Evolutionary conservation across 35 echinoderm and acorn worm species (phyloP).

Genomic region (Strongylocentrotus purpuratus): DNA sequence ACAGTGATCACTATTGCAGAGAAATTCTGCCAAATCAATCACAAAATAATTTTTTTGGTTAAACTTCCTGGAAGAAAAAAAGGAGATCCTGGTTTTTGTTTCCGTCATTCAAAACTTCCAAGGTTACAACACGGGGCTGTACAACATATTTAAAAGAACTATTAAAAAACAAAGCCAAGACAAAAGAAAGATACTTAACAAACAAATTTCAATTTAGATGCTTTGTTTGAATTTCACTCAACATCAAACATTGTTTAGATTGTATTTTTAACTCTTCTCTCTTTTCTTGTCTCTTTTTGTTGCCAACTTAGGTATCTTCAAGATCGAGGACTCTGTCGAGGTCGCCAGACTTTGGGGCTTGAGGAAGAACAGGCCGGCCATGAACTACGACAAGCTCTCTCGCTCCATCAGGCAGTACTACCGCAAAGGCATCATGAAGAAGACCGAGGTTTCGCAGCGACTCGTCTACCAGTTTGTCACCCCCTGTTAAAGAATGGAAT

Average conservation of each 20-base stretch:
- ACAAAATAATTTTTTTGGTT: not conserved
- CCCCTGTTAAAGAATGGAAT: slow-evolving; percentile 64
- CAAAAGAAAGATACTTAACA: too few species aligned
- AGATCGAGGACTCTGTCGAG: slow-evolving; percentile 98
- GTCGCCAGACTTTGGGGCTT: slow-evolving; percentile 91
- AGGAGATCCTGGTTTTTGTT: not conserved
- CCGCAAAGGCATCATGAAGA: slow-evolving; percentile 98
- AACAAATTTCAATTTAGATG: too few species aligned
- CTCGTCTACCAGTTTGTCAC: slow-evolving; percentile 97
- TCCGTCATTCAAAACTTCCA: not conserved
- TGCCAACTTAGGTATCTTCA: slow-evolving; percentile 87
- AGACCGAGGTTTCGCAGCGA: slow-evolving; percentile 91
- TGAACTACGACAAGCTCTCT: slow-evolving; percentile 99
- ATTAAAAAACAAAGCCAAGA: too few species aligned
- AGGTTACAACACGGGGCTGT: not conserved
- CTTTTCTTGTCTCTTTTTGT: not conserved
- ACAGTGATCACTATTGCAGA: not conserved
- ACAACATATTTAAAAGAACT: too few species aligned
- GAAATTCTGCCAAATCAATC: not conserved
- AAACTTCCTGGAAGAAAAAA: not conserved
- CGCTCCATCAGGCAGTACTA: slow-evolving; percentile 98
- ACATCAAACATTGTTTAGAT: too few species aligned
- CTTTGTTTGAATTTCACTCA: too few species aligned
- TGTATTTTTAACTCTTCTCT: not conserved
- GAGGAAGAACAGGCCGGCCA: slow-evolving; percentile 94